Evolutionary conservation across 1,140 invertebrate genomes (phyloP), one percentile per base, ranked within the genome.

Genomic region (Acromyrmex heyeri): DNA sequence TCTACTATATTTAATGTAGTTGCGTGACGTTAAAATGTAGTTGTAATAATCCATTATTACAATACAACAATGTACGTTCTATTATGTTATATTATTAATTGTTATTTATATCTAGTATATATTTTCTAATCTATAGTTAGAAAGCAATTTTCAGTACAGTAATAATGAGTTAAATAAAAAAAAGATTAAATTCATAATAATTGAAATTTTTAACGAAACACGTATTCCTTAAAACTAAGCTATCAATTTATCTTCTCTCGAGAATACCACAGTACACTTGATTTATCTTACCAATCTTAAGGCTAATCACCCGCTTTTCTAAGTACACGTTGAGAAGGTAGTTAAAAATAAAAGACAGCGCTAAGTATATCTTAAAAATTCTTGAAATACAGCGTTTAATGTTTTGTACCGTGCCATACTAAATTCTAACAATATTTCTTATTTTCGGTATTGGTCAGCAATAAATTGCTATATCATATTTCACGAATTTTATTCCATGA

Each of bases 201-300:
- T 27, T 8, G 0, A 73, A 14, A 27, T 3, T 10, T 57, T 72
- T 48, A 70, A 81, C 18, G 1, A 81, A 18, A 70, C 3, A 64
- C 50, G n/a, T 55, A 81, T 38, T 14, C 0, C 16, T 67, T 30
- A 18, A 59, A 82, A 82, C n/a, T 61, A 1, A 14, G 4, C 69
- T 72, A 48, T 61, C 79, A 75, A 73, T 75, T 83, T 73, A 4
- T 73, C 38, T 62, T 24, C 0, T 75, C n/a, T 21, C 38, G 10
- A 55, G 27, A 38, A 83, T 75, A 61, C 14, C 14, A 3, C 5
- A 55, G 27, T 73, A 38, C 24, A 57, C 38, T 55, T 75, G 53
- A 82, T 73, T 82, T 57, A 83, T 83, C 24, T 62, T 18, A 27
- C 7, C 27, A 83, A 83, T 73, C 55, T 75, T 18, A 59, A 73